These are phyloP conservation scores for Myioborus miniatus DNA, from an alignment of 2,797 vertebrate species.

Conservation along the genomic window DNA sequence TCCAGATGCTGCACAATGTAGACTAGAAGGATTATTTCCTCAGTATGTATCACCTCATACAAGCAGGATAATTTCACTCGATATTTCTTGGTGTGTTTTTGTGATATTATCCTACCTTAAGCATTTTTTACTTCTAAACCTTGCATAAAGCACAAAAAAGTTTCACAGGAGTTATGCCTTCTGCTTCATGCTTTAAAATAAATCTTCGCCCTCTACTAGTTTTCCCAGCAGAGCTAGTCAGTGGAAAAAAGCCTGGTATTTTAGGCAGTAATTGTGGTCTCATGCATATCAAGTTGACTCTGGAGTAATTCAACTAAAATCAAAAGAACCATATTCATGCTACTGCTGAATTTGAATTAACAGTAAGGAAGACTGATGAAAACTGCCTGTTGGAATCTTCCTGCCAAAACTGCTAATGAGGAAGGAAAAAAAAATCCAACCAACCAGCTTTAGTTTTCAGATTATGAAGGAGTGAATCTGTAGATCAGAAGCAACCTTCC, in stretches of 20 bases:
- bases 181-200: neutral
- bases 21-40: neutral
- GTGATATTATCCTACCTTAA: neutral
- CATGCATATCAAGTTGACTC: neutral
- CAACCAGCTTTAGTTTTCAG: neutral
- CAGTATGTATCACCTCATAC: neutral
- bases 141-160: neutral
- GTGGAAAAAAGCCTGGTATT: neutral
- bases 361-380: neutral
- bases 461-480: neutral
- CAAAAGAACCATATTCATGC: neutral
- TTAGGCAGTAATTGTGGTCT: neutral
- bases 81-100: neutral
- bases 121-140: neutral
- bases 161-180: neutral
- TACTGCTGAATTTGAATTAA: neutral
- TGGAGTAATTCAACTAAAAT: slow-evolving; percentile 13
- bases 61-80: neutral
- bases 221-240: neutral
- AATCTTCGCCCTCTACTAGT: neutral
- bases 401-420: neutral
- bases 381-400: neutral
- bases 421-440: neutral
- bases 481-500: neutral
- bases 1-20: neutral